Conservation (phyloP, 1,140 invertebrate species). For the Heliconius nattereri region DNA sequence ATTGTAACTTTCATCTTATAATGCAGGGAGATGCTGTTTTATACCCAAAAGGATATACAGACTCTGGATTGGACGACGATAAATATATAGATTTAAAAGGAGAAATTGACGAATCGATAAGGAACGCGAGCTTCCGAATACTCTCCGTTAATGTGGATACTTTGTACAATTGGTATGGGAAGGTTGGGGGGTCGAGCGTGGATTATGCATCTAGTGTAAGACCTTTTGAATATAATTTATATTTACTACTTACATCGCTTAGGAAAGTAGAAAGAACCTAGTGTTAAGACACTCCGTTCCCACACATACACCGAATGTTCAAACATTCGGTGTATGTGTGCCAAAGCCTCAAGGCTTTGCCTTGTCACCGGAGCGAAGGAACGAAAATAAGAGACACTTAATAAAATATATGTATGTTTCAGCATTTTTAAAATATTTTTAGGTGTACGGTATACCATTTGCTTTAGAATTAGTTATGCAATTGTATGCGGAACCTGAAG, state of each 20-base stretch:
- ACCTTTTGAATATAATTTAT: neutral
- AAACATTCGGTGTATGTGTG: no score
- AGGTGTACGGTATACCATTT: conserved; percentile 67
- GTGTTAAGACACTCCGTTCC: no score
- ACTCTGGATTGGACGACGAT: conserved; percentile 59
- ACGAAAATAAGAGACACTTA: no score
- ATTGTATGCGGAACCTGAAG: conserved; percentile 36
- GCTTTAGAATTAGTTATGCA: conserved; percentile 68
- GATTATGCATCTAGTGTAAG: conserved; percentile 67
- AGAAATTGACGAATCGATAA: conserved; percentile 67
- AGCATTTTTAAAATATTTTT: conserved; percentile 17
- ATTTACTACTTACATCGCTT: neutral
- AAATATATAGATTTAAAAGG: conserved; percentile 68
- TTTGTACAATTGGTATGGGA: conserved; percentile 66
- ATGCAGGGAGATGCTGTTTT: conserved; percentile 67
- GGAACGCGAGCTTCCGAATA: conserved; percentile 60
- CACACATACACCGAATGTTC: no score
- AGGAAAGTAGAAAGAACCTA: no score
- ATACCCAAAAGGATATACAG: conserved; percentile 65
- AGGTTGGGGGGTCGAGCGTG: conserved; percentile 60
- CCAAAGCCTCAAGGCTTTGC: no score
- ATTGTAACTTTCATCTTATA: neutral
- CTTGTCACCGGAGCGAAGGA: no score
- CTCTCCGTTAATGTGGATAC: conserved; percentile 57
- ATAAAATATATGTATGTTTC: no score